These are phyloP conservation scores for Pocillopora meandrina DNA, from an alignment of 92 coral and sea anemone genomes.

Conservation along the genomic window DNA sequence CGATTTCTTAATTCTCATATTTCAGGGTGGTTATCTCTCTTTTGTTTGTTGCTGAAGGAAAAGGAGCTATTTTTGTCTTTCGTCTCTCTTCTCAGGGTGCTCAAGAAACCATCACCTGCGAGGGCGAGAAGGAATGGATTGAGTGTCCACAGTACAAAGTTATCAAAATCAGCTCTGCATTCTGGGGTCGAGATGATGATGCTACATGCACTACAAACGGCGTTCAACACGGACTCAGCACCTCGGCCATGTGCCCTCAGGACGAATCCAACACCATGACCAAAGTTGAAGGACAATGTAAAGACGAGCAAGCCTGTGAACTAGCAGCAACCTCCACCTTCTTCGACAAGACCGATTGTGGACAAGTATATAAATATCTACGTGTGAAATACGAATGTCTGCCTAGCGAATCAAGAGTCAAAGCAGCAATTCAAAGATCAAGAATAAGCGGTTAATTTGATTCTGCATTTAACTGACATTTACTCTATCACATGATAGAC, in stretches of 20 bases:
- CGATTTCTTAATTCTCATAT: too few species aligned
- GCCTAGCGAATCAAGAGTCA: conserved; percentile 92
- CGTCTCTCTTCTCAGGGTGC: conserved; percentile 45
- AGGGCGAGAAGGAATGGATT: conserved; percentile 90
- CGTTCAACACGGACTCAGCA: conserved; percentile 83
- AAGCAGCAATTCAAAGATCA: conserved; percentile 66
- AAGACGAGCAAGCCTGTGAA: conserved; percentile 86
- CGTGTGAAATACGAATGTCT: conserved; percentile 81
- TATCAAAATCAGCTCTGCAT: conserved; percentile 75
- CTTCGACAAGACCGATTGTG: conserved; percentile 92
- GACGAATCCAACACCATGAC: conserved; percentile 85
- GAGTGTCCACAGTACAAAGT: conserved; percentile 84
- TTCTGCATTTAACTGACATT: background rate
- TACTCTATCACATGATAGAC: conserved; percentile 1
- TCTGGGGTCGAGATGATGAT: conserved; percentile 93
- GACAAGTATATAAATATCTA: conserved; percentile 72
- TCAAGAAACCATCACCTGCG: conserved; percentile 78
- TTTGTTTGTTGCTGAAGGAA: background rate
- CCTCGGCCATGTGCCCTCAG: conserved; percentile 80
- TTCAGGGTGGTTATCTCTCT: background rate
- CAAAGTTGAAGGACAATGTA: conserved; percentile 83
- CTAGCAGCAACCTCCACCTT: conserved; percentile 82
- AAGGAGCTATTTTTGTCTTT: background rate
- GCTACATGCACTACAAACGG: conserved; percentile 76
- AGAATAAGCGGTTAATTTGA: conserved; percentile 33